Base-by-base conservation (phyloP, 1,140 invertebrate genomes). In the Drosophila ironensis region DNA sequence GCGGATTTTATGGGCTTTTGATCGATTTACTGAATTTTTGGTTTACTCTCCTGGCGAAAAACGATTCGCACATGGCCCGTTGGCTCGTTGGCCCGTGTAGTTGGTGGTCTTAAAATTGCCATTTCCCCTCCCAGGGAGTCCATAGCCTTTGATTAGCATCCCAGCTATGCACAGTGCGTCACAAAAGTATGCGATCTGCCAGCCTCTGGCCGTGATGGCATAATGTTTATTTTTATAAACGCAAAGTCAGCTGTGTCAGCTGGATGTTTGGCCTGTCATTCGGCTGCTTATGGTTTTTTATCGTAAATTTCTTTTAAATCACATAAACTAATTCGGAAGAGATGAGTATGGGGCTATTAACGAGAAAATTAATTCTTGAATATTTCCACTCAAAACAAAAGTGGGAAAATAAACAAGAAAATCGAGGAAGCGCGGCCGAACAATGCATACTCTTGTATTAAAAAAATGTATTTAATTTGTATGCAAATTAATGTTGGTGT, bases 331-430 rank as follows among this genome's bases (percentile, higher is more conserved):
- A 64, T 69, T 64, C 30, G n/a, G 44, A 41, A 52, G 33, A 50
- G 44, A 64, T 84, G 68, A 77, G 33, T 76, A 63, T 76, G 38
- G 24, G 67, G 25, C 68, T 64, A 84, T 82, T 82, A 84, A 66
- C 77, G 77, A 25, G 57, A 63, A 77, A 72, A 72, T 80, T 69
- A 77, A 84, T 56, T 61, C 24, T 25, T 14, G 30, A 42, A 72
- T 48, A 63, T 57, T 74, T 75, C 41, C 56, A 63, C 24, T 54
- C 63, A 22, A 33, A 74, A 57, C 27, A 70, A 50, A 47, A 30
- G 17, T 28, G 2, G 16, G 27, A 37, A 24, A 7, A 51, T 45
- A 42, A 42, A 46, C 24, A 45, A 46, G 56, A 12, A 46, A 41
- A 25, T 28, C 2, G 28, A 1, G 2, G 11, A 33, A 33, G 7